Evolutionary conservation across 2,888 invertebrate species (phyloP), one percentile per base, ranked within the genome.

Genomic region (Epinotia ramella): DNA sequence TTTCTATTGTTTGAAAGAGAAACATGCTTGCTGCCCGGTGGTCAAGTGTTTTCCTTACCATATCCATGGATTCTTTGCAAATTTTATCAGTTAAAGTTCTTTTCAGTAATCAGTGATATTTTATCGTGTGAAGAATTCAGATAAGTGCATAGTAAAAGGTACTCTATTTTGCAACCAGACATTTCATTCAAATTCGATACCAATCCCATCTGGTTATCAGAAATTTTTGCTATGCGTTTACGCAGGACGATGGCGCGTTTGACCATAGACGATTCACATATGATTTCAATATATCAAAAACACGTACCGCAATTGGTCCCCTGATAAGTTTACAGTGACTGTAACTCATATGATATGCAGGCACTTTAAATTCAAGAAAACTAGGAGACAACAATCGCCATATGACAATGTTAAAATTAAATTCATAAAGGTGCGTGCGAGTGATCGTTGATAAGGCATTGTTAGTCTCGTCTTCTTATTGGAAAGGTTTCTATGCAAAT

Each of bases 401-500:
- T 40, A 71, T 72, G 66, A 65, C 62, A 64, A 68, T 53, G 60
- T 73, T 65, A 46, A 64, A 67, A 73, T 60, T 53, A 70, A 53
- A 73, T 65, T 65, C 69, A 69, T 66, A 77, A 78, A 76, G 75
- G 78, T 76, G 76, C 66, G 71, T 71, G 70, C 44, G 76, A 44
- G 67, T 7, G 76, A 76, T 76, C 72, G 76, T 62, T 72, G 76
- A 76, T 76, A 76, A 76, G 68, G 59, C 49, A 74, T 74, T 74
- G 74, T 74, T 68, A 71, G 70, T 60, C 63, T 67, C 65, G 33
- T 70, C 71, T 71, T 71, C 75, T 72, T 76, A 76, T 89, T 88
- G 87, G 81, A 86, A 88, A 88, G 88, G 88, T 91, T 88, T 90
- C 90, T 93, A 94, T 94, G 94, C 92, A 92, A 94, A 94, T 94